Evolutionary conservation across 2,888 invertebrate genomes (phyloP), one percentile per base, ranked within the genome.

Genomic region (Stomorhina lunata): DNA sequence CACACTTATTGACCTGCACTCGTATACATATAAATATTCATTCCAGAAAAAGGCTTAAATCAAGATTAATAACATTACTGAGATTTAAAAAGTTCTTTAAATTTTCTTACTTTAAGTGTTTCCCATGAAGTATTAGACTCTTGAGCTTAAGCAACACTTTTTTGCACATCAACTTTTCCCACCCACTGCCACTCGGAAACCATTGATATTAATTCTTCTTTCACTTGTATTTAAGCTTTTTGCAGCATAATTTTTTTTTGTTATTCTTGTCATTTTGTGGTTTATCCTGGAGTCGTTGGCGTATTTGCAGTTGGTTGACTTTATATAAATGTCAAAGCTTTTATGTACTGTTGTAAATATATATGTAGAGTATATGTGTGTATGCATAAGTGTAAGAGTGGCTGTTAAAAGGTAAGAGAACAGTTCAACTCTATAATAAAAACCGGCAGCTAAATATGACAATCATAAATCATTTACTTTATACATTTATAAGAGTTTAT

Each of bases 401-500:
- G 6, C 22, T 22, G 10, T 17, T 45, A 43, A 59, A 43, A 40
- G 34, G 43, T 63, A 63, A 29, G 2, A 50, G 45, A 71, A 48
- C 55, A 45, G 75, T 57, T 66, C n/a, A 63, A 43, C 53, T 43
- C 63, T 20, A 32, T 29, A 43, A 63, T 32, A 43, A 65, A 71
- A 59, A 57, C n/a, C 27, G 37, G 10, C 45, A 48, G 57, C 65
- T 79, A 66, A 72, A 66, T 71, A 76, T 75, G 82, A 82, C 79
- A 82, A 82, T 80, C 82, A 82, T 82, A 79, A 82, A 82, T 82
- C 82, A 82, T 82, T 75, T 80, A 80, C 76, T 55, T n/a, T n/a
- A n/a, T 61, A 55, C 48, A 75, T 53, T 53, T 69, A 57, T 37
- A 55, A 40, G 61, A 80, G 66, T 71, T 43, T 80, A 68, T 69